A percentile compares a stretch with the other conserved stretches of the same genome.
Evolutionary conservation across 2,888 invertebrate species (phyloP).

Genomic region (Leucoma salicis): DNA sequence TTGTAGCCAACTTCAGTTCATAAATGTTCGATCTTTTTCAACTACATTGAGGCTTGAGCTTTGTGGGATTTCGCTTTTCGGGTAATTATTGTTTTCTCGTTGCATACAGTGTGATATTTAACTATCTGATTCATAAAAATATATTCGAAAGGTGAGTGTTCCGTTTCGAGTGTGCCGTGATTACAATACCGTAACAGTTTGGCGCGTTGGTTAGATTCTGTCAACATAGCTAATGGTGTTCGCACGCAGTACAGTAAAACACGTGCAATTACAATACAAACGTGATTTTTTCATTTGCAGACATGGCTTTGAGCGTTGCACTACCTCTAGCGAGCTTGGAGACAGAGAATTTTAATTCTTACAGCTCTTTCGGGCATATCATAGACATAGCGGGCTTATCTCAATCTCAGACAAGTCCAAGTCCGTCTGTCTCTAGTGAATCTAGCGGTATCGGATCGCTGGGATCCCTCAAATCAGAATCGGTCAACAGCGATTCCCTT

Average conservation of each 20-base stretch:
- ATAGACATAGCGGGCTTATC: conserved; percentile 77
- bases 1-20: conserved; percentile 69
- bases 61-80: conserved; percentile 75
- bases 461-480: conserved; percentile 78
- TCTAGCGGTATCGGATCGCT: conserved; percentile 84
- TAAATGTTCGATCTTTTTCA: conserved; percentile 79
- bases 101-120: conserved; percentile 41
- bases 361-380: conserved; percentile 74
- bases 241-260: conserved; percentile 63
- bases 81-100: conserved; percentile 72
- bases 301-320: conserved; percentile 84
- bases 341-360: conserved; percentile 76
- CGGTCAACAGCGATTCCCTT: conserved; percentile 71
- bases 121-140: conserved; percentile 32
- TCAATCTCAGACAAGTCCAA: conserved; percentile 77
- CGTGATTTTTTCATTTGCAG: conserved; percentile 64
- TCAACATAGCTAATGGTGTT: conserved; percentile 71
- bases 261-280: conserved; percentile 71
- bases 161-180: conserved; percentile 42
- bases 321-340: conserved; percentile 82
- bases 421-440: conserved; percentile 83
- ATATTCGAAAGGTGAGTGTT: conserved; percentile 45
- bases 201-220: conserved; percentile 76
- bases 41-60: conserved; percentile 76
- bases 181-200: conserved; percentile 53